Conservation (phyloP, 2,113 vertebrate genomes). For the Limanda limanda region DNA sequence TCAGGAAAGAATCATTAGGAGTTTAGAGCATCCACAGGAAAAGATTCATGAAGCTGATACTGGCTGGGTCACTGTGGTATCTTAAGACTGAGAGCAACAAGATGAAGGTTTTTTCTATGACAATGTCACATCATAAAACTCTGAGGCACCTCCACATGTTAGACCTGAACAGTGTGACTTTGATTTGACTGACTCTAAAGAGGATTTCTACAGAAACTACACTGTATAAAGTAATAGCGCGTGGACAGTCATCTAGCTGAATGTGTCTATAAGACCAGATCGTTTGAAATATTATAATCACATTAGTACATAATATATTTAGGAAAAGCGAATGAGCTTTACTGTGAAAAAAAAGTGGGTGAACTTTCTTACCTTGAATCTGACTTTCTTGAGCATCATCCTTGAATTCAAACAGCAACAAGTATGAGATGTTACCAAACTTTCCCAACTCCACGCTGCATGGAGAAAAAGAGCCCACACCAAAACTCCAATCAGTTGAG, state of each 20-base stretch:
- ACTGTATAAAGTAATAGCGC: too few species aligned
- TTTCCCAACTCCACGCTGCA: slow-evolving; percentile 29
- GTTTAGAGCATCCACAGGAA: background rate
- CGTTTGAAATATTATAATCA: background rate
- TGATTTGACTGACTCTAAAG: background rate
- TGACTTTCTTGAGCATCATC: slow-evolving; percentile 77
- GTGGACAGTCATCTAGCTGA: background rate
- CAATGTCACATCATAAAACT: background rate
- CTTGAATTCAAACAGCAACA: background rate
- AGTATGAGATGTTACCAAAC: background rate
- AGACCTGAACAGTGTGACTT: background rate
- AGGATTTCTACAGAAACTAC: background rate
- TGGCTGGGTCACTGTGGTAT: background rate
- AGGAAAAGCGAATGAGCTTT: background rate
- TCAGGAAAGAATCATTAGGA: background rate
- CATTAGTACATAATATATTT: background rate
- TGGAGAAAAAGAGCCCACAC: background rate
- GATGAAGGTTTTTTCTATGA: background rate
- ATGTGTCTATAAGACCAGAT: too few species aligned
- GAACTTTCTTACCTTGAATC: slow-evolving; percentile 72
- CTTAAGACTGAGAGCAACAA: background rate
- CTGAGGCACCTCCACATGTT: too few species aligned
- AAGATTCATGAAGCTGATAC: background rate
- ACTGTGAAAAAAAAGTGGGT: too few species aligned
- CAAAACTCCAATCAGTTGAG: background rate